phyloP scores from a whole-genome alignment of 2,113 vertebrate genomes.

The Rhea pennata region DNA sequence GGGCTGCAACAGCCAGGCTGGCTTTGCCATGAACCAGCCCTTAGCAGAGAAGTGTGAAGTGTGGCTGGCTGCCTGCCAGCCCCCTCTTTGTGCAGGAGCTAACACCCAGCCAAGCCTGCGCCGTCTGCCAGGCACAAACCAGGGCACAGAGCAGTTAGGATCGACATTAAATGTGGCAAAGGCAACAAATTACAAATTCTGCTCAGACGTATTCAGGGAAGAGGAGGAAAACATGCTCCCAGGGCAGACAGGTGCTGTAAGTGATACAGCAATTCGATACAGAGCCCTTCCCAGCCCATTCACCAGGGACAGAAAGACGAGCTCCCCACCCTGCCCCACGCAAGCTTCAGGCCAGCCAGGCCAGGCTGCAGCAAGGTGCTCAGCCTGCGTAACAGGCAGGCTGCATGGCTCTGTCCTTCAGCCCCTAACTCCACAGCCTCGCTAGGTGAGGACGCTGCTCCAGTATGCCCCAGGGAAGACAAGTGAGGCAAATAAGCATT shows the following conservation, averaged over 20 bases:
- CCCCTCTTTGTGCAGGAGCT: neutral
- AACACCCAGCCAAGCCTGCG: neutral
- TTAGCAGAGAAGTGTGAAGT: neutral
- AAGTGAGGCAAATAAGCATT: neutral
- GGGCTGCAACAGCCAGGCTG: neutral
- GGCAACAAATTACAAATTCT: neutral
- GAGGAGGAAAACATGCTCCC: neutral
- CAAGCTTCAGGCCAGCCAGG: no score
- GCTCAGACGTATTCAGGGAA: neutral
- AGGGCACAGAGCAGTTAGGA: neutral
- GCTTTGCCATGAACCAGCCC: neutral
- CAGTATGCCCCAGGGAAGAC: neutral
- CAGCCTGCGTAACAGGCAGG: neutral
- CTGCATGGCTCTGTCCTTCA: no score
- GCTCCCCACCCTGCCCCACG: neutral
- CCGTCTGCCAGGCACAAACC: neutral
- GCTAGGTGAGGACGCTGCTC: no score
- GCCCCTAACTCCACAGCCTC: neutral
- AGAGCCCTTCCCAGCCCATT: fast-evolving
- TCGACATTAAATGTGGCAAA: neutral
- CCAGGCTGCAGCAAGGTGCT: neutral
- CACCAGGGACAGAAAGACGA: neutral
- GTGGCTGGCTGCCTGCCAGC: neutral
- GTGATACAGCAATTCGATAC: neutral
- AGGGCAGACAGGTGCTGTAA: fast-evolving